phyloP scores from a whole-genome alignment of 2,888 invertebrate genomes.

The Phyto melanocephala region DNA sequence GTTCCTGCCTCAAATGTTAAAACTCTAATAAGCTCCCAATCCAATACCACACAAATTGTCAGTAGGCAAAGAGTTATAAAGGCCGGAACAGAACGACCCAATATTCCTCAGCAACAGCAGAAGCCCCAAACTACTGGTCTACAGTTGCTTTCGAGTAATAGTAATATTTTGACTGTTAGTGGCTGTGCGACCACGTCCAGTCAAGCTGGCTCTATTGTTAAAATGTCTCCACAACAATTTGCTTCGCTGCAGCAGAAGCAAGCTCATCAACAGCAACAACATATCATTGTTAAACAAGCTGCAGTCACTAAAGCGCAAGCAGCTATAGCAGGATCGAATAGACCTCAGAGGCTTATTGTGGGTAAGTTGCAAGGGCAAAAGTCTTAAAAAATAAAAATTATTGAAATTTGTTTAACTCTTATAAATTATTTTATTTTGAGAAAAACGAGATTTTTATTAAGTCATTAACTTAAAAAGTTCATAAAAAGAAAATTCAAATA shows the following conservation, averaged over 20 bases:
- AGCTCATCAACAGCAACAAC: slow-evolving; percentile 65
- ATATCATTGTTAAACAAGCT: slow-evolving; percentile 71
- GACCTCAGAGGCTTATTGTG: slow-evolving; percentile 71
- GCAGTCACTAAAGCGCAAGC: slow-evolving; percentile 50
- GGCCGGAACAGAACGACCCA: slow-evolving; percentile 32
- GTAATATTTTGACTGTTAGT: slow-evolving; percentile 44
- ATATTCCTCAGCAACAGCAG: slow-evolving; percentile 51
- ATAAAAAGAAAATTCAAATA: no score
- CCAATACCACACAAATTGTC: slow-evolving; percentile 21
- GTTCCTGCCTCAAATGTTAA: slow-evolving; percentile 61
- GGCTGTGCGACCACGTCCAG: background rate
- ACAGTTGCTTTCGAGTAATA: slow-evolving; percentile 45
- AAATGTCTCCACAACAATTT: slow-evolving; percentile 76
- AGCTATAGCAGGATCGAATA: slow-evolving; percentile 52
- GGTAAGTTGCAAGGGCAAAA: slow-evolving; percentile 68
- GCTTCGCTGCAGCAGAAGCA: slow-evolving; percentile 77
- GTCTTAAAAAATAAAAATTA: no score
- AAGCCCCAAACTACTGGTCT: slow-evolving; percentile 30
- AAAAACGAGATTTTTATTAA: no score
- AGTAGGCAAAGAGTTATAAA: slow-evolving; percentile 48
- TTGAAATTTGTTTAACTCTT: no score
- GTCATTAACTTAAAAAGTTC: no score
- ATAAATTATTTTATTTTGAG: no score
- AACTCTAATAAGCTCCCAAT: slow-evolving; percentile 20
- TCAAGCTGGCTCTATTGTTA: slow-evolving; percentile 70